phyloP scores from a whole-genome alignment of 2,888 invertebrate species.

The Pammene aurita region DNA sequence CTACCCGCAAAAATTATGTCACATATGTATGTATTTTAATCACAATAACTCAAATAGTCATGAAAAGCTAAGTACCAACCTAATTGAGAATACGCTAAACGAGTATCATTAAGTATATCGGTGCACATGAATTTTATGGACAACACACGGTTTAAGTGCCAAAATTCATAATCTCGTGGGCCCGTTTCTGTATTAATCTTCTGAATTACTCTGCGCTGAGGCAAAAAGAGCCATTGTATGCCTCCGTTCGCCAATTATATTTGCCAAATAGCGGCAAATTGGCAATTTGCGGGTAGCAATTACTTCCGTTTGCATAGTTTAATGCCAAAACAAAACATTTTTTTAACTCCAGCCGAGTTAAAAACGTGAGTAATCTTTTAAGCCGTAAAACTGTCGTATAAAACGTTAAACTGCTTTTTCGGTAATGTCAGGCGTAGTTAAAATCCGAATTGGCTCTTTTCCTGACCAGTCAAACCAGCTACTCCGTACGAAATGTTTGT shows the following conservation, averaged over 20 bases:
- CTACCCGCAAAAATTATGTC: too few relatives aligned
- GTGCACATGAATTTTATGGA: conserved; percentile 16
- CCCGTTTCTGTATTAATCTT: conserved; percentile 69
- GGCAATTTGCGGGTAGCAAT: conserved; percentile 69
- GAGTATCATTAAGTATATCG: not conserved
- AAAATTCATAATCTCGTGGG: conserved; percentile 72
- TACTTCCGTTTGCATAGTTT: conserved; percentile 68
- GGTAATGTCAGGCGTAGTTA: not conserved
- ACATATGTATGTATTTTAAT: too few relatives aligned
- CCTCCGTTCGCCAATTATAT: conserved; percentile 61
- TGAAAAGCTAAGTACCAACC: not conserved
- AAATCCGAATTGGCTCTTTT: not conserved
- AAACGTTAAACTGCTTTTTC: conserved; percentile 21
- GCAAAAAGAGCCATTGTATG: conserved; percentile 67
- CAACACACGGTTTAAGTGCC: conserved; percentile 53
- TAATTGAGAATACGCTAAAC: conserved; percentile 2
- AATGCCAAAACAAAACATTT: conserved; percentile 49
- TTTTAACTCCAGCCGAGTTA: conserved; percentile 27
- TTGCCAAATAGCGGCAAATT: conserved; percentile 73
- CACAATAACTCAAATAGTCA: too few relatives aligned
- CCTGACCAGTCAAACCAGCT: too few relatives aligned
- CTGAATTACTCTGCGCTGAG: conserved; percentile 58
- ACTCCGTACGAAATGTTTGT: too few relatives aligned
- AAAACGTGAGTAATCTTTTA: conserved; percentile 13
- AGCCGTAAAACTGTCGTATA: conserved; percentile 20